A percentile compares a stretch with the other conserved stretches of the same genome.
These are phyloP conservation scores for Apantesis nais DNA, from an alignment of 2,888 invertebrate genomes.

Conservation along the genomic window DNA sequence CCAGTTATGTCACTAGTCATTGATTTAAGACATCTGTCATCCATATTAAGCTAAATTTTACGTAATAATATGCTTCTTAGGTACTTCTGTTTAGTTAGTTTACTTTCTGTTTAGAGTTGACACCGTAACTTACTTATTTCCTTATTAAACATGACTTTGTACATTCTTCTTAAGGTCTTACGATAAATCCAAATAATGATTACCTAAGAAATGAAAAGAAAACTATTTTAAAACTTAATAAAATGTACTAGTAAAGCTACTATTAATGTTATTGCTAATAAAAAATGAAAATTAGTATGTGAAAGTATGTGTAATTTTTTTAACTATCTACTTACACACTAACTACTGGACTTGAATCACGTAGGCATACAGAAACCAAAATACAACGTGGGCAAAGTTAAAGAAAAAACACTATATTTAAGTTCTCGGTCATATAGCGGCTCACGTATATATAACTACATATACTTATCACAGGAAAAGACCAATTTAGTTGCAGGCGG, in stretches of 20 bases:
- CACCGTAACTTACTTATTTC: no score
- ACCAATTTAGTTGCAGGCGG: conserved; percentile 19
- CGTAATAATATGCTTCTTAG: no score
- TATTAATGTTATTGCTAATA: no score
- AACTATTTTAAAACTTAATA: neutral
- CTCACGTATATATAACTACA: conserved; percentile 3
- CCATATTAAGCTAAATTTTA: no score
- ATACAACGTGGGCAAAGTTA: neutral
- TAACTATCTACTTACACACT: neutral
- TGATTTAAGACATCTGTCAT: no score
- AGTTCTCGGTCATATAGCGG: neutral
- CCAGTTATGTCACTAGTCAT: no score
- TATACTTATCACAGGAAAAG: conserved; percentile 18
- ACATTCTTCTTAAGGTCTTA: no score
- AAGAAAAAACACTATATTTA: neutral
- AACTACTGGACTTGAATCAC: neutral
- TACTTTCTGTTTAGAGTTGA: no score
- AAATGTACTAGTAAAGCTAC: neutral
- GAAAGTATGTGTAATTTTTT: neutral
- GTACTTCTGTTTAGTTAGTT: no score
- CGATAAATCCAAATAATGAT: no score
- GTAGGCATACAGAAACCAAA: neutral
- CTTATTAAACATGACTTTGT: no score
- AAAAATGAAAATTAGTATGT: neutral
- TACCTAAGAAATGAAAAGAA: no score